Evolutionary conservation across 2,888 invertebrate species (phyloP), one percentile per base, ranked within the genome.

Genomic region (Drosophila koepferae): DNA sequence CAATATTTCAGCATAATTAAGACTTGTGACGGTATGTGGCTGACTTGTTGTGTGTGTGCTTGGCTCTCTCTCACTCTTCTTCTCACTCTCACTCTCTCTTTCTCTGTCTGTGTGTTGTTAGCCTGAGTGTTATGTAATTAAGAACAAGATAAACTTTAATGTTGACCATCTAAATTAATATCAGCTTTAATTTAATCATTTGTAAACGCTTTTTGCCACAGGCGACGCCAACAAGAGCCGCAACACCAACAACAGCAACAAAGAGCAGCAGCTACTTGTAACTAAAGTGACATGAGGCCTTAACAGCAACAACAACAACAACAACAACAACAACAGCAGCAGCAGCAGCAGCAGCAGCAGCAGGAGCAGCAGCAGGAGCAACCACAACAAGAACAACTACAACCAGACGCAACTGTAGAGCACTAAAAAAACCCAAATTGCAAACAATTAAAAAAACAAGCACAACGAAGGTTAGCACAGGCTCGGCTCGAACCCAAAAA

Each of bases 241-340:
- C 49, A 63, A 56, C 71, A 68, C 55, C 76, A 68, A 69, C 74
- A 72, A 9, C 51, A 67, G 53, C 63, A 64, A 46, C 70, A 65
- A 72, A 65, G 59, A 67, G 63, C 71, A 69, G 67, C 76, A 68
- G 75, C 74, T 78, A 84, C 81, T 86, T 76, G 78, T 78, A 83
- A 86, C 85, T 74, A 80, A 86, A 88, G 76, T 72, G 89, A 86
- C 82, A 89, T 82, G 86, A 89, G 85, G 90, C 86, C 88, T 87
- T 89, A 86, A 72, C 77, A 87, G 79, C 72, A 81, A 86, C 55
- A 78, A 63, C 71, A 72, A 58, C 68, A 67, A 44, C 63, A 63
- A 43, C 38, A 74, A 56, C 49, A 73, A 38, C 54, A 72, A 54
- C 65, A 67, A 46, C 60, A 63, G 46, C 38, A 70, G 58, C 48